Conservation (phyloP, 2,888 invertebrate species). For the Cheilosia vulpina region DNA sequence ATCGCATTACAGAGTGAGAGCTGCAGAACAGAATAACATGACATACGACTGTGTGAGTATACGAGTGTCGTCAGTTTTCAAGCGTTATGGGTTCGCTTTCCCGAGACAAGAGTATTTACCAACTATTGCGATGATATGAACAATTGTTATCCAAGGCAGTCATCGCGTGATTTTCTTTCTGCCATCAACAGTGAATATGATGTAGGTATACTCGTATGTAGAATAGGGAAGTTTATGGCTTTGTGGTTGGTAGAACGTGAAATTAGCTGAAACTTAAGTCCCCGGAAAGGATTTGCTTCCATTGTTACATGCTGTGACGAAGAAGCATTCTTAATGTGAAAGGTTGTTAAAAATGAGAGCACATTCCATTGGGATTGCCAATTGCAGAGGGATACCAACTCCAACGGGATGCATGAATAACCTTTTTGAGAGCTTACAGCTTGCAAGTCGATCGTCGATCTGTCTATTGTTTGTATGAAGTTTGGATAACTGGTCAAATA, state of each 20-base stretch:
- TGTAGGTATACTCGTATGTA: background rate
- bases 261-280: constrained; percentile 60
- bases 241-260: constrained; percentile 25
- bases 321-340: too few species aligned
- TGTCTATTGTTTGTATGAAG: too few species aligned
- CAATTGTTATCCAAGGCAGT: constrained; percentile 26
- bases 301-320: too few species aligned
- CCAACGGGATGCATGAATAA: too few species aligned
- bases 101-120: background rate
- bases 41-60: constrained; percentile 3
- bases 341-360: too few species aligned
- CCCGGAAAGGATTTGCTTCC: constrained; percentile 51
- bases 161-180: background rate
- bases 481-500: too few species aligned
- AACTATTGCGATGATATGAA: constrained; percentile 32
- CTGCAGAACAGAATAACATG: constrained; percentile 35
- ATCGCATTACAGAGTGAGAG: constrained; percentile 55
- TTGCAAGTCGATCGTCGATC: too few species aligned
- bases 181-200: background rate
- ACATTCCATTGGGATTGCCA: too few species aligned
- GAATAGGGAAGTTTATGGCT: constrained; percentile 4
- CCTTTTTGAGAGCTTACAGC: too few species aligned
- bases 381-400: too few species aligned
- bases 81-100: too few species aligned
- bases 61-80: constrained; percentile 12